Conservation (phyloP, 2,797 vertebrate species). For the Loriculus beryllinus region DNA sequence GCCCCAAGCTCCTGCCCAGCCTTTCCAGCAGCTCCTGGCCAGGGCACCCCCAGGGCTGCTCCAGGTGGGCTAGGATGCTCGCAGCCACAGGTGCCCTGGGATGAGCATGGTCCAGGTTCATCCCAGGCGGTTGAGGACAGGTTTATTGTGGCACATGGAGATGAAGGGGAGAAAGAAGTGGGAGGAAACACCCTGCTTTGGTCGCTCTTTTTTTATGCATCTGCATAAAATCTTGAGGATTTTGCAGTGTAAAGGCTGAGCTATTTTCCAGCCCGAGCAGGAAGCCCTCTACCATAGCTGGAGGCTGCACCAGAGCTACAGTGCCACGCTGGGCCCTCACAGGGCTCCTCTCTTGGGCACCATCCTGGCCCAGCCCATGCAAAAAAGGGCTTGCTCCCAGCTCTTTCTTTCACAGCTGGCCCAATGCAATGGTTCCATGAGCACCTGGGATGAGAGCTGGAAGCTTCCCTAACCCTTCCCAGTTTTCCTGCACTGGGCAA, state of each 20-base stretch:
- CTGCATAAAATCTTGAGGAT: not conserved
- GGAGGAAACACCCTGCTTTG: not conserved
- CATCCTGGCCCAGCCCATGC: not conserved
- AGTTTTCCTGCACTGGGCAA: fast-evolving
- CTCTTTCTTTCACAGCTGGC: not conserved
- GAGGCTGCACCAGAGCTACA: fast-evolving
- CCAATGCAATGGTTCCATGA: fast-evolving
- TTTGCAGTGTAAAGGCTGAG: not conserved
- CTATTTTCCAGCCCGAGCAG: not conserved
- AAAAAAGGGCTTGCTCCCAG: not conserved
- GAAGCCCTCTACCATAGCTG: not conserved
- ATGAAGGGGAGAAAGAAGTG: not conserved
- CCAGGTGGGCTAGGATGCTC: not conserved
- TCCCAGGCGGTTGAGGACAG: not conserved
- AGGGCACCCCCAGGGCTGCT: too few species aligned
- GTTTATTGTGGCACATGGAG: not conserved
- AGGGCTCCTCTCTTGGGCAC: not conserved
- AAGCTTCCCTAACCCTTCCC: not conserved
- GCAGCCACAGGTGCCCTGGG: fast-evolving
- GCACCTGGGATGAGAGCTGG: fast-evolving
- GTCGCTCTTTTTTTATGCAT: fast-evolving
- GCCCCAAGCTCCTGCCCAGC: not conserved
- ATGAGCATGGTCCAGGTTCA: not conserved
- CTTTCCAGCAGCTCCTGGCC: not conserved
- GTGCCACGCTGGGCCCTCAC: fast-evolving